Evolutionary conservation across 2,797 vertebrate genomes (phyloP), one percentile per base, ranked within the genome.

Genomic region (Rhinichthys osculus): DNA sequence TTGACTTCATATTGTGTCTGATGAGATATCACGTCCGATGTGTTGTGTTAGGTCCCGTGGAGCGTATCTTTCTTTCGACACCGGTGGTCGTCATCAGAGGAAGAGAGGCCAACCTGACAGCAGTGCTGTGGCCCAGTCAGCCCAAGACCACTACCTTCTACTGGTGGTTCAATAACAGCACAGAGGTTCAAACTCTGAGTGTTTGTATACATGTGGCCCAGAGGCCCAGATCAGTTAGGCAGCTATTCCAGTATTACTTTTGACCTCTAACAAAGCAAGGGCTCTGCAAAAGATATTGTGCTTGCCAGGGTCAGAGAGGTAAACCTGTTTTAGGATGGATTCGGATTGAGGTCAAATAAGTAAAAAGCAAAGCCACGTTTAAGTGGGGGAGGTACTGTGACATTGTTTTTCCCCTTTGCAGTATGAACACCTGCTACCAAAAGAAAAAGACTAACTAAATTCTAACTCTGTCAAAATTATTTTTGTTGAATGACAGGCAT

Each of bases 121-220:
- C 95, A 0, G 93, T 97, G 9, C 96, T 99, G 88, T 98, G 97
- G 97, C 98, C 98, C 33, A 97, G 95, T 87, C 96, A 97, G n/a
- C 93, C 95, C 74, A 96, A 96, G 90, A 98, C 96, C 0, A 92
- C 98, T 70, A 97, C 97, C 86, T 98, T 97, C 91, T 99, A 98
- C 94, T 99, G 98, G 98, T 99, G 98, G 98, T 96, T 99, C 89
- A 96, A 97, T 88, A 99, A 98, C 92, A 97, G 93, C 93, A 97
- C 97, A 1, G 98, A 99, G 98, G 98, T 99, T 90, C 66, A 84
- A 82, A 73, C 59, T 0, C 73, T 69, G 40, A 67, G 47, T 78
- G 72, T 85, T 66, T 85, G 38, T 50, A 52, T 54, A 62, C 84
- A 66, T 52, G 67, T 35, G 77, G 21, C 77, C 67, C 84, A 80